Evolutionary conservation across 2,797 vertebrate species (phyloP), one percentile per base, ranked within the genome.

Genomic region (Diceros bicornis): DNA sequence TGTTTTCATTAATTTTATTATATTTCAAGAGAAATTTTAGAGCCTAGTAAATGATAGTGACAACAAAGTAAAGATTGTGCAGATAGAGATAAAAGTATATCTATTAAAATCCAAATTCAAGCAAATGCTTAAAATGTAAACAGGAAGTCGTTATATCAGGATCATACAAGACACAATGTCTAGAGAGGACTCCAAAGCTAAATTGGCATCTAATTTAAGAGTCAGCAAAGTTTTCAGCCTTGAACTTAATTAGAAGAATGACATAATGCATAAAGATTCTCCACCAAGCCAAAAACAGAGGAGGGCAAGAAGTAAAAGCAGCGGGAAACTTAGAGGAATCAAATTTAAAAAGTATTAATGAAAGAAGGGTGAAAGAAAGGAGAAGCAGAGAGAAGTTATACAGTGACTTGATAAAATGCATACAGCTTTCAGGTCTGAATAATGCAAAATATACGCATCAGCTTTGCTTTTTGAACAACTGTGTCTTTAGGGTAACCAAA

Each of bases 1-100:
- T 81, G 5, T 57, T 91, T 94, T 86, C 16, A 89, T 75, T 94
- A 64, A 89, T 88, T 83, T 91, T 69, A 78, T 52, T 86, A 34
- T 37, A 71, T 68, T 83, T 71, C 47, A 95, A 88, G 57, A 75
- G 32, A 95, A 84, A 77, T 14, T 41, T 94, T 5, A 83, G 82
- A 87, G 17, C 8, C 1, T 94, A 27, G 41, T 59, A 83, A 62
- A 55, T 69, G 20, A 87, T 61, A 96, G 41, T 20, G 27, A 78
- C 6, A 75, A 61, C 34, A 69, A 89, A 91, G 47, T 23, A 78
- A 68, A 78, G 57, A 52, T 37, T 50, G 10, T 44, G 0, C 34
- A 78, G 75, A 11, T 18, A 29, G 14, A 55, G 50, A 77, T 32
- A 62, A 71, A 90, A 74, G 6, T 27, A 6, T 37, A 25, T 2